phyloP scores from a whole-genome alignment of 2,797 vertebrate species.

The Eulemur mongoz region DNA sequence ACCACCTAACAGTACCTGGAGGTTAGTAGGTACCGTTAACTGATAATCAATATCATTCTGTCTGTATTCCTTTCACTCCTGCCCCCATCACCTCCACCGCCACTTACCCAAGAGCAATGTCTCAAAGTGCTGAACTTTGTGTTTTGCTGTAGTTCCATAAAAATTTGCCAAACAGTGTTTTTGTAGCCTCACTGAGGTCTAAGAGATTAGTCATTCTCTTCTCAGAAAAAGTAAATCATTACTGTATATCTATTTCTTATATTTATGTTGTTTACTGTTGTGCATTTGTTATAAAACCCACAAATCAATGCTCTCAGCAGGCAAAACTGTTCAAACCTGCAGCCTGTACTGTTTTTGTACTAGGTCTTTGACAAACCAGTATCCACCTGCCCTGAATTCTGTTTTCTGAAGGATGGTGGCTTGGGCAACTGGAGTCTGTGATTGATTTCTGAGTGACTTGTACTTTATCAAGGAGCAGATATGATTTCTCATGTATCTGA shows the following conservation, averaged over 20 bases:
- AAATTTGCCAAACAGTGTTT: neutral
- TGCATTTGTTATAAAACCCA: neutral
- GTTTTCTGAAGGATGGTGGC: neutral
- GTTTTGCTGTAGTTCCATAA: neutral
- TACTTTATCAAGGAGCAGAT: conserved; percentile 73
- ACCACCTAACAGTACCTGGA: neutral
- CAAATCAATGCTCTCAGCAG: neutral
- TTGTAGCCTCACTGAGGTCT: neutral
- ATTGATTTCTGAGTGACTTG: conserved; percentile 69
- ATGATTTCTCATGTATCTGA: conserved; percentile 83
- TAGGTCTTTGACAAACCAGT: rapidly evolving
- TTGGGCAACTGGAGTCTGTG: neutral
- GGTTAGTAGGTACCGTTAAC: neutral
- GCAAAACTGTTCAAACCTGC: neutral
- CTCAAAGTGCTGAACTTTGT: neutral
- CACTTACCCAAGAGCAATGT: neutral
- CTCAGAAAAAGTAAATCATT: neutral
- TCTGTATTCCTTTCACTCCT: neutral
- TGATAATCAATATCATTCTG: too few species aligned
- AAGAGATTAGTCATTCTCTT: neutral
- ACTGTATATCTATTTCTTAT: neutral
- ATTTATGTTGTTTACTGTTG: conserved; percentile 40
- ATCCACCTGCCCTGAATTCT: neutral
- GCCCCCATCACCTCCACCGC: neutral
- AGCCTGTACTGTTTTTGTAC: neutral